Evolutionary conservation across 2,797 vertebrate species (phyloP).

Genomic region (Lepus oiostolus): DNA sequence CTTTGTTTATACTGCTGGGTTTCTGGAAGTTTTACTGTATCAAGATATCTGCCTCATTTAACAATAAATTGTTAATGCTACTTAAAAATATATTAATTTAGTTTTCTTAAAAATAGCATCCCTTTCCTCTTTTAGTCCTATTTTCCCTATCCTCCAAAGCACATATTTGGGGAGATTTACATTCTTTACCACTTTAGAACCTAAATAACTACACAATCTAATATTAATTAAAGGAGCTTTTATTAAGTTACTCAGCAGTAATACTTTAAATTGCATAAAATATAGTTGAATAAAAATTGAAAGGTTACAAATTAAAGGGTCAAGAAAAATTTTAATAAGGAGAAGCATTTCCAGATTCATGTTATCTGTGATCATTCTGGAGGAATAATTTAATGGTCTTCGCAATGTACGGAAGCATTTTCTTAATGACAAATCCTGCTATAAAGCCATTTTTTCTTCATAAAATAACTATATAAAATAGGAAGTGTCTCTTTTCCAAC

Average conservation of each 20-base stretch:
- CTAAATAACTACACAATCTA: background rate
- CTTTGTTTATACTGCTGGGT: background rate
- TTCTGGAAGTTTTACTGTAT: background rate
- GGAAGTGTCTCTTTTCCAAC: background rate
- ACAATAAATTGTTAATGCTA: background rate
- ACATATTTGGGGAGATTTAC: background rate
- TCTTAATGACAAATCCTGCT: background rate
- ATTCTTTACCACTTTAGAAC: background rate
- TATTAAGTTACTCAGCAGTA: background rate
- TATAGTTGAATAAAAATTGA: slow-evolving; percentile 16
- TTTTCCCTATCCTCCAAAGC: background rate
- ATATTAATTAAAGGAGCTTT: background rate
- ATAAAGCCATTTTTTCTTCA: background rate
- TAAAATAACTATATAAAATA: background rate
- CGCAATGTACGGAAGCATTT: background rate
- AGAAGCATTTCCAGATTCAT: slow-evolving; percentile 14
- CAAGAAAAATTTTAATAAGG: background rate
- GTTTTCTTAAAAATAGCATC: background rate
- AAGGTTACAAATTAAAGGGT: background rate
- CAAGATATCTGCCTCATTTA: background rate
- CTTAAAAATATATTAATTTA: background rate
- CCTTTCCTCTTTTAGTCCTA: background rate
- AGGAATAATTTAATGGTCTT: slow-evolving; percentile 2
- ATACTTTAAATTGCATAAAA: background rate
- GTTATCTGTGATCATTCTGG: background rate